Conservation (phyloP, 2,113 vertebrate species). For the Pholis gunnellus region DNA sequence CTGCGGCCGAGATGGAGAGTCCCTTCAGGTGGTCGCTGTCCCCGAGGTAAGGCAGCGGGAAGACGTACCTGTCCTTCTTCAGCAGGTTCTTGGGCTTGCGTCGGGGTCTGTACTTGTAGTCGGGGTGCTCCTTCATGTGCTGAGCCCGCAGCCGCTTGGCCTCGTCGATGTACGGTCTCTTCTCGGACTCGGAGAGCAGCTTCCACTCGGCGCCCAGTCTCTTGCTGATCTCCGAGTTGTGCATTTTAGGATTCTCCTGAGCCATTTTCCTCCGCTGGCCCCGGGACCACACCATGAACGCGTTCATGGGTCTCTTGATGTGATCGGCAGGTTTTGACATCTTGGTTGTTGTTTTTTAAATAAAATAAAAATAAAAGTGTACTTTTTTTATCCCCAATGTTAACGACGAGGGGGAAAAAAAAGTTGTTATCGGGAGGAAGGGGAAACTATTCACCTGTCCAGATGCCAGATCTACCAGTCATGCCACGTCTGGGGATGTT, state of each 20-base stretch:
- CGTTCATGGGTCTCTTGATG: conserved; percentile 99
- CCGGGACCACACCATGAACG: conserved; percentile 99
- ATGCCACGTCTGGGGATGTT: conserved; percentile 84
- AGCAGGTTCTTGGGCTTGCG: conserved; percentile 99
- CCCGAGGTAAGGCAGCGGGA: conserved; percentile 98
- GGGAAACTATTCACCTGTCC: conserved; percentile 81
- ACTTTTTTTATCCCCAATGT: conserved; percentile 52
- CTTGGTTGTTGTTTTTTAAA: conserved; percentile 27
- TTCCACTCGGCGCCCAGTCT: conserved; percentile 98
- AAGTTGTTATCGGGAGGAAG: conserved; percentile 74
- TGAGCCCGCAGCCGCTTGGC: conserved; percentile 97
- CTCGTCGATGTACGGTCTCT: conserved; percentile 98
- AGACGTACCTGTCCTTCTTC: conserved; percentile 99
- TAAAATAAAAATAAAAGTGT: conserved; percentile 33
- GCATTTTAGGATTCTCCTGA: conserved; percentile 99
- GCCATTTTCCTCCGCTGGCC: conserved; percentile 99
- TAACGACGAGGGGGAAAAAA: conserved; percentile 48
- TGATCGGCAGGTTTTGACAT: conserved; percentile 99
- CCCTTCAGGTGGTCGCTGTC: conserved; percentile 98
- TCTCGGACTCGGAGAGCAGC: conserved; percentile 97
- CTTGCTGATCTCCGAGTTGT: conserved; percentile 99
- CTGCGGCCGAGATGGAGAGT: conserved; percentile 92
- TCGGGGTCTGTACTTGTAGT: conserved; percentile 98
- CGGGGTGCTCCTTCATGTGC: conserved; percentile 99
- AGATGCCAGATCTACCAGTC: conserved; percentile 83